Evolutionary conservation across 2,113 vertebrate genomes (phyloP).

Genomic region (Pimephales promelas): DNA sequence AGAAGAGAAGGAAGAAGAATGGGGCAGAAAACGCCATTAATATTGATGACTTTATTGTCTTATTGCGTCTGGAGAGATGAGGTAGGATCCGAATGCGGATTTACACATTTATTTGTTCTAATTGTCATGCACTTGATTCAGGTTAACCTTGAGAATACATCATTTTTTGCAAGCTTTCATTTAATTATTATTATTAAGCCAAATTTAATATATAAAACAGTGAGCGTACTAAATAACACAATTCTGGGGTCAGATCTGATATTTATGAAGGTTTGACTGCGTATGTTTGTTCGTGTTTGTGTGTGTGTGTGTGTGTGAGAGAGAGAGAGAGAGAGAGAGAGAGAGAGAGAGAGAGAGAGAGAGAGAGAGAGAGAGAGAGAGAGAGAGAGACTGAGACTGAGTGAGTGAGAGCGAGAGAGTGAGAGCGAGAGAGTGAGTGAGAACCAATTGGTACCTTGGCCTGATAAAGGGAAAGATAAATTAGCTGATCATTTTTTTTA

Average conservation of each 20-base stretch:
- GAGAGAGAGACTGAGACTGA: conserved; percentile 61
- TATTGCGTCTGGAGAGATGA: conserved; percentile 54
- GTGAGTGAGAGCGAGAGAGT: not conserved
- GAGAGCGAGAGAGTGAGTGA: conserved; percentile 61
- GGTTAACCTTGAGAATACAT: not conserved
- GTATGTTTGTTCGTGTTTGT: not conserved
- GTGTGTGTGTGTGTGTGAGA: not conserved
- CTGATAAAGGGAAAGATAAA: conserved; percentile 58
- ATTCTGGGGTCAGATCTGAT: not conserved
- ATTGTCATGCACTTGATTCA: not conserved
- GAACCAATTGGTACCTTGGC: conserved; percentile 55
- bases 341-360: conserved; percentile 61
- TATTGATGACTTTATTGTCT: conserved; percentile 55
- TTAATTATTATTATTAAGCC: not conserved
- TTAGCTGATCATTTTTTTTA: conserved; percentile 36
- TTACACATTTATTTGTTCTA: not conserved
- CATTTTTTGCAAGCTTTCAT: not conserved
- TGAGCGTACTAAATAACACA: not conserved
- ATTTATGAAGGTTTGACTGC: not conserved
- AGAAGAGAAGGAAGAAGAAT: conserved; percentile 40
- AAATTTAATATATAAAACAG: not conserved
- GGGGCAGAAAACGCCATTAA: conserved; percentile 47
- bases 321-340: not conserved
- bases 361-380: conserved; percentile 28
- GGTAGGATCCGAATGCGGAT: conserved; percentile 45